Evolutionary conservation across 2,113 vertebrate species (phyloP), one percentile per base, ranked within the genome.

Genomic region (Vidua macroura): DNA sequence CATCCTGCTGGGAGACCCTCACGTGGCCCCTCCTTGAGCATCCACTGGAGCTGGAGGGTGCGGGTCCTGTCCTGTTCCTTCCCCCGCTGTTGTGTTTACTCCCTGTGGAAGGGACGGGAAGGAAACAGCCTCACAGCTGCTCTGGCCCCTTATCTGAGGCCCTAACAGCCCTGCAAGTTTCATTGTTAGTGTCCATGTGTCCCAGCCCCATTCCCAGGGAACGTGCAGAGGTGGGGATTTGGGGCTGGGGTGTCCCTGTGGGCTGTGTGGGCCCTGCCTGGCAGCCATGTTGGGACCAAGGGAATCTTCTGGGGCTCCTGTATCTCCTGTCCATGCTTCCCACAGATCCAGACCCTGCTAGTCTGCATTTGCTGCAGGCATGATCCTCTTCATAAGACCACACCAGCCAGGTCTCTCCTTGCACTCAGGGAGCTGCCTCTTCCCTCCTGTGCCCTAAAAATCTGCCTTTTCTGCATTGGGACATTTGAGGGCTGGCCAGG

Each of bases 61-160:
- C 46, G 19, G 74, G 41, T 63, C 76, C n/a, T 44, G 76, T 73
- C 75, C 55, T 37, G 33, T 91, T 92, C 76, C 64, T 93, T 93
- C 80, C 83, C 37, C n/a, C 17, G 39, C 86, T 70, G 83, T 83
- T 69, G 59, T 94, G 88, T 90, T 94, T 86, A 75, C 60, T 96
- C 91, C 91, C 88, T 56, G 69, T 64, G 91, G 94, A 94, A 93
- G 73, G 73, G 86, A 80, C 62, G n/a, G 92, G 96, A 96, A 96
- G 95, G 95, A 96, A 96, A 55, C 75, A 16, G 92, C 83, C 85
- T 90, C 23, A 0, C 22, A 28, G 72, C 93, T 93, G 85, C 88
- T 90, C 62, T 31, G 46, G 79, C 64, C 48, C 62, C 95, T 95
- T 95, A 96, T 96, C 96, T 88, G 85, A 43, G 88, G 92, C 88